Evolutionary conservation across 2,113 vertebrate genomes (phyloP).

Genomic region (Corapipo altera): DNA sequence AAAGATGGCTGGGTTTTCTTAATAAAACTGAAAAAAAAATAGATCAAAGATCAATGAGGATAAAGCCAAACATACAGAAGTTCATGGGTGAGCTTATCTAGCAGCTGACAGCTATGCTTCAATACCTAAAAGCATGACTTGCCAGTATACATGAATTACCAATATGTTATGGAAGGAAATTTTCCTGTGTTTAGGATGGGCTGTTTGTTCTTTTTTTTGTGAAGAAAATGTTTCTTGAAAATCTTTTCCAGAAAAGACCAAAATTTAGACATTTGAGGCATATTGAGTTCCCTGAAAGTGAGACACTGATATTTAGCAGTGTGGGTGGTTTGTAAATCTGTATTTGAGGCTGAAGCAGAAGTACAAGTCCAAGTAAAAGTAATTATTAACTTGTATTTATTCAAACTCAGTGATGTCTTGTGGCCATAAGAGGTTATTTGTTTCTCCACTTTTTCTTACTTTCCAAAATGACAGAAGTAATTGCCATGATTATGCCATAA

Average conservation of each 20-base stretch:
- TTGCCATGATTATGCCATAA: neutral
- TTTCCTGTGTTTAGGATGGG: neutral
- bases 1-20: neutral
- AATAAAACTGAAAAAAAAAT: neutral
- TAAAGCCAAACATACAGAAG: neutral
- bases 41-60: neutral
- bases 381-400: neutral
- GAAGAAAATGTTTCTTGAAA: neutral
- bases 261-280: neutral
- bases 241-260: neutral
- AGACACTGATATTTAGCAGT: neutral
- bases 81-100: neutral
- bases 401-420: neutral
- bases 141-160: neutral
- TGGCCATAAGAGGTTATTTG: neutral
- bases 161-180: neutral
- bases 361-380: neutral
- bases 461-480: neutral
- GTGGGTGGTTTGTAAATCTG: neutral
- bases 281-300: neutral
- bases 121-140: neutral
- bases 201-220: neutral
- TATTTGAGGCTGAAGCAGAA: neutral
- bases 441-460: neutral
- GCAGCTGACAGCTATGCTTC: neutral